These are phyloP conservation scores for Arctia plantaginis DNA, from an alignment of 2,888 invertebrate species.

Conservation along the genomic window DNA sequence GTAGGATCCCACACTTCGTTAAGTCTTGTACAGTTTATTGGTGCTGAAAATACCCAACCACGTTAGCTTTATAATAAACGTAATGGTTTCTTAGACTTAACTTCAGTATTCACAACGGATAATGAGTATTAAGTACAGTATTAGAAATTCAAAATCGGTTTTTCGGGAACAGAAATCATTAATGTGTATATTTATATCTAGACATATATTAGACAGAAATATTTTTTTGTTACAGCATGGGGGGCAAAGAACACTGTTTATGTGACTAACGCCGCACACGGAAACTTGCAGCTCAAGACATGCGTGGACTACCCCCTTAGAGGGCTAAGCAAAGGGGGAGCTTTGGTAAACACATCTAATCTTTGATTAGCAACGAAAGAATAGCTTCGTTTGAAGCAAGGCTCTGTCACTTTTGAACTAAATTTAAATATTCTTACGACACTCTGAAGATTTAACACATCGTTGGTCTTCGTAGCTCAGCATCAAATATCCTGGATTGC, in stretches of 20 bases:
- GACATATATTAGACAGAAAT: background rate
- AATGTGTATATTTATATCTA: too few relatives aligned
- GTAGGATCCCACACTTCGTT: slow-evolving; percentile 60
- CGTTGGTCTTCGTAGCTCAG: slow-evolving; percentile 21
- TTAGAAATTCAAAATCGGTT: too few relatives aligned
- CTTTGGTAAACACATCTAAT: too few relatives aligned
- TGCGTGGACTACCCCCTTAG: background rate
- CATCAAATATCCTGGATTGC: slow-evolving; percentile 52
- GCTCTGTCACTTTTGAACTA: background rate
- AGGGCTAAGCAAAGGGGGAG: too few relatives aligned
- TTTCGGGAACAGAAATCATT: too few relatives aligned
- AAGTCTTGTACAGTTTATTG: slow-evolving; percentile 57
- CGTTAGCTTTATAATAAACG: background rate
- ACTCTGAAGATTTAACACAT: slow-evolving; percentile 38
- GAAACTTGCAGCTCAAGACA: background rate
- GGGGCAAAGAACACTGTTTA: too few relatives aligned
- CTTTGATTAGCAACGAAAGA: too few relatives aligned
- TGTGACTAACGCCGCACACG: too few relatives aligned
- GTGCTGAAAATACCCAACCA: slow-evolving; percentile 48
- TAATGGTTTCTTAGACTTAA: too few relatives aligned
- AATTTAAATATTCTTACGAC: slow-evolving; percentile 54
- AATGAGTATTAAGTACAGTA: too few relatives aligned
- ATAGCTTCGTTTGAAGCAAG: background rate
- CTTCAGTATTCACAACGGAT: too few relatives aligned
- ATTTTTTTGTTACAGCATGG: background rate